phyloP scores from a whole-genome alignment of 1,140 invertebrate genomes.

The Drosophila ironensis region DNA sequence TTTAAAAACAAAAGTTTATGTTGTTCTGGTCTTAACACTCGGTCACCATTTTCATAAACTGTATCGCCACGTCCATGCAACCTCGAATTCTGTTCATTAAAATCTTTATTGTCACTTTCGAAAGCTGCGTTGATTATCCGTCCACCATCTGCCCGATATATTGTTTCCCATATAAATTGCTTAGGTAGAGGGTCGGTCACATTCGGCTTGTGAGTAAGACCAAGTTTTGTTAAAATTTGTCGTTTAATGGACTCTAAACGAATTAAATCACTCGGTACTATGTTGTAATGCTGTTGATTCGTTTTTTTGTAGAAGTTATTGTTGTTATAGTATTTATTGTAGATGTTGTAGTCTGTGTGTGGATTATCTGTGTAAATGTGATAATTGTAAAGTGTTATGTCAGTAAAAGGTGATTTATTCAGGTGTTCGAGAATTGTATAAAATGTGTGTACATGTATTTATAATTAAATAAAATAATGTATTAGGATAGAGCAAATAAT shows the following conservation, averaged over 20 bases:
- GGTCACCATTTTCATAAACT: neutral
- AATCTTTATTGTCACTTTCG: conserved; percentile 10
- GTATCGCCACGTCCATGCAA: neutral
- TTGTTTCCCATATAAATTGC: conserved; percentile 87
- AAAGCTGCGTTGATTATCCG: conserved; percentile 42
- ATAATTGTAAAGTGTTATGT: conserved; percentile 70
- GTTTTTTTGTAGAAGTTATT: conserved; percentile 54
- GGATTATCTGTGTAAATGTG: conserved; percentile 74
- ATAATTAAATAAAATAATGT: too few species aligned
- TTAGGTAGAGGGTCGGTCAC: conserved; percentile 86
- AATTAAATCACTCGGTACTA: conserved; percentile 83
- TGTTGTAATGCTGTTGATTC: conserved; percentile 47
- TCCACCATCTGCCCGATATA: conserved; percentile 85
- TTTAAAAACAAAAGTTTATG: conserved; percentile 12
- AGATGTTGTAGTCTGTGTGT: conserved; percentile 68
- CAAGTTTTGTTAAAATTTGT: conserved; percentile 89
- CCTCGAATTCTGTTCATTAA: conserved; percentile 1
- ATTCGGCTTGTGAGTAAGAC: conserved; percentile 87
- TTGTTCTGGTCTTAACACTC: too few species aligned
- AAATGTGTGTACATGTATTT: neutral
- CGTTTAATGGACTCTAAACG: conserved; percentile 89
- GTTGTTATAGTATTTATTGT: conserved; percentile 53
- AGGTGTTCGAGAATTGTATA: too few species aligned
- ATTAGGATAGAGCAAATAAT: too few species aligned
- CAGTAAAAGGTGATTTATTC: conserved; percentile 22